phyloP scores from a whole-genome alignment of 2,888 invertebrate genomes.

The Psylliodes chrysocephalus region DNA sequence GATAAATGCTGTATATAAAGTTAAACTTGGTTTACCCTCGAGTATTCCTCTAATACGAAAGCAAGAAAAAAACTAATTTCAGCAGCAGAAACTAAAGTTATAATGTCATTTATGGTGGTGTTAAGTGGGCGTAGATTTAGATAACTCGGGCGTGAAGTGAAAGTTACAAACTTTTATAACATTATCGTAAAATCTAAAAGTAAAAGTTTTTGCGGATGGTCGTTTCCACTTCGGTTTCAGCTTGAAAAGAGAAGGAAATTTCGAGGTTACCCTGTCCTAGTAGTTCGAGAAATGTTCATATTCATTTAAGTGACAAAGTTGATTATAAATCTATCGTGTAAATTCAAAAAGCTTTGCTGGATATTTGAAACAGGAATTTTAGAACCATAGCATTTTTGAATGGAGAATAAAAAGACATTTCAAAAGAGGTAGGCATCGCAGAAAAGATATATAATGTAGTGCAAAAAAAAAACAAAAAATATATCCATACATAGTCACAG shows the following conservation, averaged over 20 bases:
- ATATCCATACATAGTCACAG: too few relatives aligned
- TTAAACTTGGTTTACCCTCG: too few relatives aligned
- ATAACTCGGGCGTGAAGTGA: not conserved
- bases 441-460: too few relatives aligned
- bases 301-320: not conserved
- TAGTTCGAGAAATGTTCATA: not conserved
- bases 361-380: too few relatives aligned
- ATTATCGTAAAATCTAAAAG: slow-evolving; percentile 17
- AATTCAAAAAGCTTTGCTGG: too few relatives aligned
- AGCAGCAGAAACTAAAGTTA: not conserved
- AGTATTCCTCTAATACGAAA: not conserved
- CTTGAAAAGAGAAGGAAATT: not conserved
- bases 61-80: not conserved
- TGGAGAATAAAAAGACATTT: too few relatives aligned
- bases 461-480: too few relatives aligned
- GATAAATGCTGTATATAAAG: too few relatives aligned
- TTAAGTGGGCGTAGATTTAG: slow-evolving; percentile 4
- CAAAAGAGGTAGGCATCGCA: too few relatives aligned
- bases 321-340: too few relatives aligned
- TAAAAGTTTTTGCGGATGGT: slow-evolving; percentile 9
- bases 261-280: not conserved
- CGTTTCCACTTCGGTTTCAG: not conserved
- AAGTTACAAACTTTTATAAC: slow-evolving; percentile 1
- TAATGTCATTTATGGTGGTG: slow-evolving; percentile 1
- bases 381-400: too few relatives aligned